A percentile compares a stretch with the other conserved stretches of the same genome.
Evolutionary conservation across 1,140 invertebrate genomes (phyloP).

Genomic region (Bilobella aurantiaca): DNA sequence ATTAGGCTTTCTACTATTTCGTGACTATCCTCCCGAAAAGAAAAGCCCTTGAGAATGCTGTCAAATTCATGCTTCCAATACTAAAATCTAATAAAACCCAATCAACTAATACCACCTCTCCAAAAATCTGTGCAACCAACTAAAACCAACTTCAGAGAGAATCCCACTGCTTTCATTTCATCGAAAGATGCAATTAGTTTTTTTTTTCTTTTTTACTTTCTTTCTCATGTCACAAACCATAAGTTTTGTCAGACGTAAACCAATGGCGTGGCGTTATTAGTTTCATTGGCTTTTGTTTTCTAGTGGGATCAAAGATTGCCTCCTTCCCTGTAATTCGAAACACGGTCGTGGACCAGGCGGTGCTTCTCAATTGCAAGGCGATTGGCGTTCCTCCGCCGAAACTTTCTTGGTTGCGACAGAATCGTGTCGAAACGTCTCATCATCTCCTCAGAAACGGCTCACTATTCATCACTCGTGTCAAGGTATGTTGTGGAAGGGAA

Average conservation of each 20-base stretch:
- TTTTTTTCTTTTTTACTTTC: too few species aligned
- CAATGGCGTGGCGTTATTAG: too few species aligned
- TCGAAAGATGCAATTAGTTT: too few species aligned
- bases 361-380: conserved; percentile 40
- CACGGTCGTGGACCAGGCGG: conserved; percentile 34
- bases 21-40: too few species aligned
- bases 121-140: too few species aligned
- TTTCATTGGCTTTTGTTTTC: not conserved
- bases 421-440: conserved; percentile 18
- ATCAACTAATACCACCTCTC: too few species aligned
- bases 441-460: conserved; percentile 15
- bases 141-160: too few species aligned
- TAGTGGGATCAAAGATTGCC: conserved; percentile 39
- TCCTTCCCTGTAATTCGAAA: conserved; percentile 35
- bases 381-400: conserved; percentile 40
- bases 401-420: conserved; percentile 39
- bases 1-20: too few species aligned
- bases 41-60: too few species aligned
- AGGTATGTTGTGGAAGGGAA: conserved; percentile 25
- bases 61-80: too few species aligned
- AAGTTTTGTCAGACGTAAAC: too few species aligned
- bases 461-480: conserved; percentile 33
- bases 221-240: not conserved
- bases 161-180: not conserved
- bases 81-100: too few species aligned